phyloP scores from a whole-genome alignment of 2,888 invertebrate species.

The Smittia sp. region DNA sequence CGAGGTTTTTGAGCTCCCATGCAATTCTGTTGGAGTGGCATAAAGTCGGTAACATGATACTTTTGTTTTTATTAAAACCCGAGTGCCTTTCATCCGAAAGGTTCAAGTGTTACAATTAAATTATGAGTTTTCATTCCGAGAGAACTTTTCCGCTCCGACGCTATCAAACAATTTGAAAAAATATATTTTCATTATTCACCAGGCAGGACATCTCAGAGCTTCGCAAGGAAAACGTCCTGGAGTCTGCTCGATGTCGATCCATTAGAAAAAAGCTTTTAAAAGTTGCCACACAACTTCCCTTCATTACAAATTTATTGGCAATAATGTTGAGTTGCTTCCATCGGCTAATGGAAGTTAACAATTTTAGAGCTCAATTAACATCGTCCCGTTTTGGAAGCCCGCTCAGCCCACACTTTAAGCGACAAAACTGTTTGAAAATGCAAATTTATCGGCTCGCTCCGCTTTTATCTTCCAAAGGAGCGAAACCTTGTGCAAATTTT shows the following conservation, averaged over 20 bases:
- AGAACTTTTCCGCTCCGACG: not conserved
- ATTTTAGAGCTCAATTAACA: constrained; percentile 5
- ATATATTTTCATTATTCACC: not conserved
- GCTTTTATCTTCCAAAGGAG: constrained; percentile 9
- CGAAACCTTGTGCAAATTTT: not conserved
- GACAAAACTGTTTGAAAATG: not conserved
- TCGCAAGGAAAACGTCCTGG: not conserved
- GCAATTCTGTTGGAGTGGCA: not conserved
- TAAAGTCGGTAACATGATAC: not conserved
- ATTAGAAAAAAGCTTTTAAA: constrained; percentile 28
- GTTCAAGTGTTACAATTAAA: not conserved
- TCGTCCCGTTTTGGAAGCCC: not conserved
- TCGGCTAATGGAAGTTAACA: constrained; percentile 28
- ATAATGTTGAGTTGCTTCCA: constrained; percentile 29
- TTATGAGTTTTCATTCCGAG: not conserved
- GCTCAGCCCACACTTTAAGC: not conserved
- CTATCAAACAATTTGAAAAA: not conserved
- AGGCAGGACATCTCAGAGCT: not conserved
- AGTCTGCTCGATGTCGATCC: constrained; percentile 3
- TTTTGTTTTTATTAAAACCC: too few species aligned
- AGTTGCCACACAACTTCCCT: constrained; percentile 25
- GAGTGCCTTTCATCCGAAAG: too few species aligned
- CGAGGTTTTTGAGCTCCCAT: not conserved
- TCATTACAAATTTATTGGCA: constrained; percentile 38
- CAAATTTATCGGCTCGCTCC: not conserved